A percentile compares a stretch with the other conserved stretches of the same genome.
Evolutionary conservation across 2,797 vertebrate genomes (phyloP).

Genomic region (Coilia nasus): DNA sequence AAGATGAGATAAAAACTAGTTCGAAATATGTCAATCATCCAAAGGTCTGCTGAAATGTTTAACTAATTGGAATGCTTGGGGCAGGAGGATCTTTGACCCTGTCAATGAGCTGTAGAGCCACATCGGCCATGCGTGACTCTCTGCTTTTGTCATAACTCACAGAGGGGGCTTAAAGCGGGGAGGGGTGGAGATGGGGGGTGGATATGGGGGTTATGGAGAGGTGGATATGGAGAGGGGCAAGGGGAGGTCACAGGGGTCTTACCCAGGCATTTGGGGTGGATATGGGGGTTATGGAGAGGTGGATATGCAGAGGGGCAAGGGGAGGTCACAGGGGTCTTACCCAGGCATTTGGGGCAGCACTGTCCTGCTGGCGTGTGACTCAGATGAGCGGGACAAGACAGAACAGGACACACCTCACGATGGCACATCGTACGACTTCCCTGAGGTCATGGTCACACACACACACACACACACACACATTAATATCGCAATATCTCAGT

Average conservation of each 20-base stretch:
- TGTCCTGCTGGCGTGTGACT: constrained; percentile 87
- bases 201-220: not conserved
- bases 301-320: not conserved
- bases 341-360: constrained; percentile 92
- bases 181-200: not conserved
- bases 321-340: constrained; percentile 67
- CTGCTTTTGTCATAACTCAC: constrained; percentile 24
- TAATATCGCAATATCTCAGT: not conserved
- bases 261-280: constrained; percentile 83
- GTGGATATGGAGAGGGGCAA: not conserved
- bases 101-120: constrained; percentile 4
- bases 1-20: not conserved
- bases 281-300: not conserved
- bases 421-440: constrained; percentile 88
- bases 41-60: constrained; percentile 20
- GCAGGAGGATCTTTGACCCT: constrained; percentile 14
- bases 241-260: constrained; percentile 48
- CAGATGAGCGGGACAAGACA: constrained; percentile 94
- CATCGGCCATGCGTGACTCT: constrained; percentile 1
- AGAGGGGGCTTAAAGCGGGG: not conserved
- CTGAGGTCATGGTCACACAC: constrained; percentile 71
- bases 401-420: constrained; percentile 91
- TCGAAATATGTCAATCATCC: not conserved
- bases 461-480: not conserved
- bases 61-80: constrained; percentile 2